Conservation (phyloP, 2,113 vertebrate species). For the Xenopus laevis region DNA sequence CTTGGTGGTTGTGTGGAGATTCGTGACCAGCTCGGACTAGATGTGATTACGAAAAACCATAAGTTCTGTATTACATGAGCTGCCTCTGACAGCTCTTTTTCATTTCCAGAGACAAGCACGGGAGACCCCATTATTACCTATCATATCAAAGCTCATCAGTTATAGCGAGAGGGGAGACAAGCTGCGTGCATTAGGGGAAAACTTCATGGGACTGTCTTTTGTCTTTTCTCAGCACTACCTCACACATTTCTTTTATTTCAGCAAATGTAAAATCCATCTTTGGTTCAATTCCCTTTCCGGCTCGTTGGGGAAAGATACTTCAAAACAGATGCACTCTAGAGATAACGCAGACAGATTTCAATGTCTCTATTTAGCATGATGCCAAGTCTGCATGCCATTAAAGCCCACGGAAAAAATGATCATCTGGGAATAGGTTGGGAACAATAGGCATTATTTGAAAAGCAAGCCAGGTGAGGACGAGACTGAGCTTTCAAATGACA, state of each 20-base stretch:
- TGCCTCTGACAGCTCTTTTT: slow-evolving; percentile 1
- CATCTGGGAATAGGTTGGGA: slow-evolving; percentile 16
- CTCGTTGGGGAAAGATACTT: slow-evolving; percentile 66
- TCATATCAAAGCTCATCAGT: not conserved
- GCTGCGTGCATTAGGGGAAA: slow-evolving; percentile 21
- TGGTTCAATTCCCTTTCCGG: slow-evolving; percentile 69
- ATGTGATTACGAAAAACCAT: slow-evolving; percentile 8
- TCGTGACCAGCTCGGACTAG: slow-evolving; percentile 1
- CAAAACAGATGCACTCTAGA: slow-evolving; percentile 67
- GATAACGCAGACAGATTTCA: slow-evolving; percentile 63
- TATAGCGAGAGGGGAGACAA: slow-evolving; percentile 9
- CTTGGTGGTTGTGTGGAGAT: not conserved
- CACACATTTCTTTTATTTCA: slow-evolving; percentile 62
- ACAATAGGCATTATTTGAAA: slow-evolving; percentile 42
- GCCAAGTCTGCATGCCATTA: slow-evolving; percentile 56
- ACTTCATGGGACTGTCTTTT: slow-evolving; percentile 30
- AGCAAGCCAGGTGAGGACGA: slow-evolving; percentile 12
- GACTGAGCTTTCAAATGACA: not conserved
- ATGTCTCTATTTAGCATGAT: slow-evolving; percentile 58
- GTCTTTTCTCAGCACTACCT: slow-evolving; percentile 56
- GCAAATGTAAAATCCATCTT: slow-evolving; percentile 59
- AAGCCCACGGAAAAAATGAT: slow-evolving; percentile 33
- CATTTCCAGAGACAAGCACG: slow-evolving; percentile 1
- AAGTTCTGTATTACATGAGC: not conserved
- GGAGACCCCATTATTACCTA: slow-evolving; percentile 19